Base-by-base conservation (phyloP, 2,888 invertebrate species). In the Cecidostiba fungosa region DNA sequence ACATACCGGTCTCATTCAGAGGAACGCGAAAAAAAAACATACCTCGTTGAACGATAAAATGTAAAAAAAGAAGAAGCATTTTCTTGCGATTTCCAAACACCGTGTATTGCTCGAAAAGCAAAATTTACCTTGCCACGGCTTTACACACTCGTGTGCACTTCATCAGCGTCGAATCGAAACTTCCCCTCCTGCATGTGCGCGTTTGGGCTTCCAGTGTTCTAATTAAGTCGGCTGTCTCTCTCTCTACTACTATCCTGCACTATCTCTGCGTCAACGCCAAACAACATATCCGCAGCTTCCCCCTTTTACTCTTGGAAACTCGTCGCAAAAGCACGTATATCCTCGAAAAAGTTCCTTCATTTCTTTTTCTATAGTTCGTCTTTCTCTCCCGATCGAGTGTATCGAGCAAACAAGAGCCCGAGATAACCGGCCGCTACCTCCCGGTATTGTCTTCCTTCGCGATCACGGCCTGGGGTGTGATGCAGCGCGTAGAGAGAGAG, bases 161-260 rank as follows among this genome's bases (percentile, higher is more conserved):
- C 50, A 70, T 79, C 79, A 79, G 47, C 78, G 70, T 50, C 36
- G 39, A 23, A 79, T 79, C 50, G 70, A 19, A 32, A 72, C 26
- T 54, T 79, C n/a, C 70, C 70, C n/a, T 29, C 12, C 12, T 36
- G 14, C 77, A 26, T 19, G 19, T 0, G 12, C 12, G 62, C 26
- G 10, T 66, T 72, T 12, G 39, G 12, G 72, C 59, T 59, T 39
- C 39, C 23, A 47, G 16, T 66, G 70, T 70, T 66, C 70, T 79
- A 79, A 79, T 70, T 50, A 50, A 79, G 79, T 79, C 70, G n/a
- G 23, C 32, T 16, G n/a, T 23, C 23, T 39, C 39, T n/a, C 8
- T 36, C 70, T 19, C 39, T 1, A 19, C 72, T 72, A 19, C 36
- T 66, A 50, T 10, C 16, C n/a, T 54, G 16, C n/a, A 4, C 50